Evolutionary conservation across 2,797 vertebrate species (phyloP), one percentile per base, ranked within the genome.

Genomic region (Neosilurus mollespiculum): DNA sequence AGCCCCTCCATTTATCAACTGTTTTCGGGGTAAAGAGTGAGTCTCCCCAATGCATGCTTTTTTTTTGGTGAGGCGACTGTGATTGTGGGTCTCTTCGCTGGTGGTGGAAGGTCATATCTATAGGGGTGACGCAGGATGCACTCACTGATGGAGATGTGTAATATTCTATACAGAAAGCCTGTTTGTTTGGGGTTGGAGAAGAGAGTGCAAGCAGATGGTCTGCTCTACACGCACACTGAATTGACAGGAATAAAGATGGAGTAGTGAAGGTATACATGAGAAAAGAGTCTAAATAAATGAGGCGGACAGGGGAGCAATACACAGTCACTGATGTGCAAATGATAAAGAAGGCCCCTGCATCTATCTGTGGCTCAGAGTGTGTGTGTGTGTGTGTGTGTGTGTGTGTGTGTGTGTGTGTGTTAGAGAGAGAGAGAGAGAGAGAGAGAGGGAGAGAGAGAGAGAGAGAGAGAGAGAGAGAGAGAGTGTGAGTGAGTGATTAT

Each of bases 1-100:
- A 92, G 93, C 92, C 93, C 90, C 93, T 94, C 95, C 96, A 98
- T 99, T 96, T 96, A 98, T 99, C 97, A 99, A 94, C 89, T 95
- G 93, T 89, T 95, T 92, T 93, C 90, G 91, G 93, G 24, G 94
- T 84, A 88, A 95, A 94, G 94, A 96, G 95, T 96, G 95, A 97
- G 96, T 98, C 96, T 96, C 94, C 72, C 88, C 88, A 92, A 83
- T 83, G 87, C 87, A 86, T 88, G 76, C 91, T 92, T 92, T 90
- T 67, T 67, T 59, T 89, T 90, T 88, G 75, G 61, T 24, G 76
- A 81, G 77, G 83, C 71, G 84, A 72, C 2, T 86, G 73, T 88
- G 81, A 86, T 83, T 86, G 81, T 89, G 86, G 85, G 81, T 87
- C 85, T 82, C 64, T 80, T 80, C 58, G n/a, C 37, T 83, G 67